Evolutionary conservation across 2,797 vertebrate species (phyloP), one percentile per base, ranked within the genome.

Genomic region (Macropus fuliginosus): DNA sequence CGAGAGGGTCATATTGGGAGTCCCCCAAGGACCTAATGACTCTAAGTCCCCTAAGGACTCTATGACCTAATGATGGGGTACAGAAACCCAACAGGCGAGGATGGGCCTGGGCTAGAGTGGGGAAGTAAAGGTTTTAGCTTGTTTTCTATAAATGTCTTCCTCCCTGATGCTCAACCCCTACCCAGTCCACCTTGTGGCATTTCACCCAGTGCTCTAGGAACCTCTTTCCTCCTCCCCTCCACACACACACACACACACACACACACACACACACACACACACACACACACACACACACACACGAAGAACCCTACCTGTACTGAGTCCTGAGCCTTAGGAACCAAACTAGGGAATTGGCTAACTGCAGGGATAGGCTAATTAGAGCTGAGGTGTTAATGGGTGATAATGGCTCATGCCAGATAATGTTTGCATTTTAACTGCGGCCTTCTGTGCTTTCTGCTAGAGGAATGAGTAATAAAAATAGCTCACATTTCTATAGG

Each of bases 361-460:
- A 87, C 40, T 87, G 40, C 50, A 87, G 40, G 74, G 74, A 81
- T 81, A 46, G 46, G 74, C 40, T 87, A 50, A 87, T 87, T 87
- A 87, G 74, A 87, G 74, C 74, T 27, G 74, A 87, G 74, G 74
- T 87, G 74, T 87, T 87, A 87, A 87, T 87, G 74, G 74, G 74
- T 87, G 74, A 87, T 87, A 87, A 87, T 87, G 74, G 74, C 74
- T 87, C 40, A 87, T 87, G 74, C 74, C 74, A 87, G 74, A 87
- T 87, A 87, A 87, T 87, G 74, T 87, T 87, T 87, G 74, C 74
- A 87, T 87, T 87, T 87, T 87, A 87, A 87, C 74, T 87, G 74
- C 21, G 74, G 74, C 74, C 74, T 87, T 87, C 74, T 87, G 74
- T 87, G 74, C 74, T 87, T 87, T 87, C 74, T 87, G 74, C 74